These are phyloP conservation scores for Xanthostigma xanthostigma DNA, from an alignment of 2,888 invertebrate genomes.

Conservation along the genomic window DNA sequence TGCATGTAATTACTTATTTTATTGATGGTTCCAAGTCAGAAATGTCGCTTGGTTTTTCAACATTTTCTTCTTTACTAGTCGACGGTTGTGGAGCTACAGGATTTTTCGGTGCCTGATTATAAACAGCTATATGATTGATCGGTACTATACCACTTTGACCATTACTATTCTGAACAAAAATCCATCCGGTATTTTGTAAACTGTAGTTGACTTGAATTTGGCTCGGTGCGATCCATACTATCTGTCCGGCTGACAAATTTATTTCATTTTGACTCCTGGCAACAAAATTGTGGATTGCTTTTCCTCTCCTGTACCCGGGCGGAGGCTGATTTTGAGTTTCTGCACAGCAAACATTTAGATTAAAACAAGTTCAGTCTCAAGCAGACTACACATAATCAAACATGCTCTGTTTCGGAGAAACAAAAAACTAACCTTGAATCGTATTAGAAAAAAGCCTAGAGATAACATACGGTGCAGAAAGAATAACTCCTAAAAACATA, in stretches of 20 bases:
- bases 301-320: constrained; percentile 40
- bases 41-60: no score
- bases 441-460: constrained; percentile 31
- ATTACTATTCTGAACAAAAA: constrained; percentile 39
- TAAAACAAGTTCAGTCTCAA: no score
- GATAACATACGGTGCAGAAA: constrained; percentile 85
- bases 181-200: constrained; percentile 53
- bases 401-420: no score
- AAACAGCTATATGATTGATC: constrained; percentile 32
- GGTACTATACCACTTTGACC: constrained; percentile 47
- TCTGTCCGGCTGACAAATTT: constrained; percentile 59
- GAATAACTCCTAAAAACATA: constrained; percentile 74
- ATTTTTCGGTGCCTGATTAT: no score
- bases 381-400: no score
- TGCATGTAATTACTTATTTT: no score
- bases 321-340: constrained; percentile 56
- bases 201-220: constrained; percentile 54
- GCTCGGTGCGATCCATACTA: constrained; percentile 67
- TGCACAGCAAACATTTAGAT: not conserved
- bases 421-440: no score
- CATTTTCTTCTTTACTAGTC: no score
- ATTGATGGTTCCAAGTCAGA: no score
- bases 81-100: no score
- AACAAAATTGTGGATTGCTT: constrained; percentile 60
- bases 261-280: constrained; percentile 61